Base-by-base conservation (phyloP, 2,888 invertebrate species). In the Leptogaster cylindrica region DNA sequence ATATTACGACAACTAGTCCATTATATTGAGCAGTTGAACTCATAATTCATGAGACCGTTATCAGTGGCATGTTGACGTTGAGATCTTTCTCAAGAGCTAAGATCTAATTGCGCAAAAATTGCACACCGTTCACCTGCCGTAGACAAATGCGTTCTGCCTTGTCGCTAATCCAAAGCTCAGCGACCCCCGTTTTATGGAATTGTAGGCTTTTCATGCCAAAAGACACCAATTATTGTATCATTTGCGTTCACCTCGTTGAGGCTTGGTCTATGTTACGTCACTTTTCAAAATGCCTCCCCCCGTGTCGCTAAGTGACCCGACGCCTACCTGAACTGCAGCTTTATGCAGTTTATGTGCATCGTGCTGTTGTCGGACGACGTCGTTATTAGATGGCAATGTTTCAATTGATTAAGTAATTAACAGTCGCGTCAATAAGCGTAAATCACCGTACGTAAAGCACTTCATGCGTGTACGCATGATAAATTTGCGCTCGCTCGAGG, bases 371-470 rank as follows among this genome's bases (percentile, higher is more conserved):
- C 7, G 36, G 16, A 55, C 63, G 64, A 20, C n/a, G n/a, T n/a
- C n/a, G n/a, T 64, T 64, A 67, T 50, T 46, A 66, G 66, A 66
- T 31, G 55, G 14, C 28, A 67, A 67, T 28, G 27, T 50, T 44
- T 50, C 36, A 68, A 66, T 68, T 66, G 66, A 68, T 68, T 68
- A 65, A 68, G 68, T 61, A 68, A 68, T 66, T 68, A 52, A 66
- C 31, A 41, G 63, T 44, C 44, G 63, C 46, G 50, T 68, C 52
- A 66, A 68, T 68, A 61, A 55, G 27, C 39, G 58, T 65, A 65
- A 65, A 68, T 68, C 63, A 63, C 58, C 36, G 25, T 39, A 58
- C 41, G 20, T 16, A 39, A 39, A 36, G 39, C 14, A 41, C 25
- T 1, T 25, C 39, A 36, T 58, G 58, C 58, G 58, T 58, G 58